Percentiles rank a stretch among this genome's conserved stretches.
phyloP scores from a whole-genome alignment of 2,113 vertebrate species.

The Pangasianodon gigas region DNA sequence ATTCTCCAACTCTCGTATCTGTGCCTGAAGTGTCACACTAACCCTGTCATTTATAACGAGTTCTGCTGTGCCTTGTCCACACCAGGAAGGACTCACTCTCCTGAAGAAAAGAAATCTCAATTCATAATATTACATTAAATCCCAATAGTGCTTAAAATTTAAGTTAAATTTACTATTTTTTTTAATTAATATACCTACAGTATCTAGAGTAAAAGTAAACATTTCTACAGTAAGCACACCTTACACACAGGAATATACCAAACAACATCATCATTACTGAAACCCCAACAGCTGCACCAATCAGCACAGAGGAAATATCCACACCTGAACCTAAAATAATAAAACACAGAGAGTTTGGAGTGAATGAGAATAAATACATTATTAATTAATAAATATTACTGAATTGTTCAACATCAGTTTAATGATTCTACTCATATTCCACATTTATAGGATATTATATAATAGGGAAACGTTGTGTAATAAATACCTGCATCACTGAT shows the following conservation, averaged over 20 bases:
- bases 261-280: background rate
- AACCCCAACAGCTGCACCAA: background rate
- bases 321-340: constrained; percentile 5
- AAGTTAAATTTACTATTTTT: too few species aligned
- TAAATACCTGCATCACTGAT: too few species aligned
- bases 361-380: too few species aligned
- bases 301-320: background rate
- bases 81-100: background rate
- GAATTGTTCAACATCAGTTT: too few species aligned
- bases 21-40: background rate
- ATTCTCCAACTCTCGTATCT: background rate
- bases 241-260: background rate
- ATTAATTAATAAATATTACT: too few species aligned
- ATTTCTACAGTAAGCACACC: constrained; percentile 4
- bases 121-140: background rate
- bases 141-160: too few species aligned
- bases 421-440: too few species aligned
- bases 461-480: too few species aligned
- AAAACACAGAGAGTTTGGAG: background rate
- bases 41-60: constrained; percentile 4
- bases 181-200: too few species aligned
- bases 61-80: background rate
- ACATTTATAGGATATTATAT: too few species aligned
- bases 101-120: background rate
- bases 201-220: too few species aligned